A percentile compares a stretch with the other conserved stretches of the same genome.
Conservation (phyloP, 1,140 invertebrate genomes). For the Listronotus oregonensis region DNA sequence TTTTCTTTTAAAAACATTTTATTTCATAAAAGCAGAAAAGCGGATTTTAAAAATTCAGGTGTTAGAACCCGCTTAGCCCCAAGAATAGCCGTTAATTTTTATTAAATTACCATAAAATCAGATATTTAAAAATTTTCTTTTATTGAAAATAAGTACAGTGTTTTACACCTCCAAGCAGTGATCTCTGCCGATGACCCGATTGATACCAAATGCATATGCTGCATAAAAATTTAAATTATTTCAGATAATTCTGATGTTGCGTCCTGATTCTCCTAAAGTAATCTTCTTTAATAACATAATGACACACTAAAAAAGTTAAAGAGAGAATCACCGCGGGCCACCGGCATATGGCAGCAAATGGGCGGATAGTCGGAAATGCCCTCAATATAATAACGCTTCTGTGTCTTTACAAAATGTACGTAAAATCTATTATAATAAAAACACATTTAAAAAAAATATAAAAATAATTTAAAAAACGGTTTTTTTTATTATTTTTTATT, state of each 20-base stretch:
- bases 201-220: slow-evolving; percentile 22
- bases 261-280: slow-evolving; percentile 30
- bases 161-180: neutral
- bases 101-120: too few relatives aligned
- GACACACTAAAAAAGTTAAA: slow-evolving; percentile 27
- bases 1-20: too few relatives aligned
- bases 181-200: slow-evolving; percentile 2
- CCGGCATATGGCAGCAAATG: slow-evolving; percentile 27
- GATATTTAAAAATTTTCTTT: too few relatives aligned
- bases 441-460: too few relatives aligned
- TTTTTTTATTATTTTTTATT: too few relatives aligned
- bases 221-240: slow-evolving; percentile 32
- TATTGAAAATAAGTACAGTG: too few relatives aligned
- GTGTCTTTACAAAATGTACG: slow-evolving; percentile 1
- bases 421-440: too few relatives aligned
- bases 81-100: too few relatives aligned
- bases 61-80: too few relatives aligned
- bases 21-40: too few relatives aligned
- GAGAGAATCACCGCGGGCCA: slow-evolving; percentile 23
- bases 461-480: too few relatives aligned
- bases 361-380: neutral
- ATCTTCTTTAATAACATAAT: slow-evolving; percentile 35
- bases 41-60: too few relatives aligned
- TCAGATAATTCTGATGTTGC: slow-evolving; percentile 28
- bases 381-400: neutral